These are phyloP conservation scores for Plectropomus leopardus DNA, from an alignment of 2,113 vertebrate species.

Conservation along the genomic window DNA sequence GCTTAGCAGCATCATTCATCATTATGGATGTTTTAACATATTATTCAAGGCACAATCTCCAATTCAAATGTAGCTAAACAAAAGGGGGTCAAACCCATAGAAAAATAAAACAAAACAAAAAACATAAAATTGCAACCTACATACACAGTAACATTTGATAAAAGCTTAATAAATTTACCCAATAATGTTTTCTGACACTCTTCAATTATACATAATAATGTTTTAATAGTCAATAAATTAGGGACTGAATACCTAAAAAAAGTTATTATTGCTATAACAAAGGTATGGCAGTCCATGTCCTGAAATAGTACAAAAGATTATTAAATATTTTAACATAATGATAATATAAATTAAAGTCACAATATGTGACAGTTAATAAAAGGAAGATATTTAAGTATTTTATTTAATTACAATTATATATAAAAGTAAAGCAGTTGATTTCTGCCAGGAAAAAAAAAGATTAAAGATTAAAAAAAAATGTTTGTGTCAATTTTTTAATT, in stretches of 20 bases:
- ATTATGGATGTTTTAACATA: constrained; percentile 3
- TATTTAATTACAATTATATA: too few relatives aligned
- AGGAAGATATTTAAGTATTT: too few relatives aligned
- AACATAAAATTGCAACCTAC: background rate
- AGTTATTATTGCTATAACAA: background rate
- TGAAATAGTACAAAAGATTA: too few relatives aligned
- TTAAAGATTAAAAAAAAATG: background rate
- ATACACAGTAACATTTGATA: background rate
- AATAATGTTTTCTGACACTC: too few relatives aligned
- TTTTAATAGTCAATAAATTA: background rate
- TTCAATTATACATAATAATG: too few relatives aligned
- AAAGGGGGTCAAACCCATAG: constrained; percentile 1
- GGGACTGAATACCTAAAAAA: background rate
- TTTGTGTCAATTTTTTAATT: background rate
- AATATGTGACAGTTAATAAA: too few relatives aligned
- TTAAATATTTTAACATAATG: too few relatives aligned
- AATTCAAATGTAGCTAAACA: constrained; percentile 11
- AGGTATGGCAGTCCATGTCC: background rate
- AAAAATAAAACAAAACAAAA: background rate
- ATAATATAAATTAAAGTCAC: too few relatives aligned
- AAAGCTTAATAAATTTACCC: background rate
- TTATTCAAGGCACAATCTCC: background rate
- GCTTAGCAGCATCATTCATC: constrained; percentile 31
- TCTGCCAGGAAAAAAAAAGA: background rate
- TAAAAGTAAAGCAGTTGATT: background rate